Conservation (phyloP, 2,888 invertebrate species). For the Idaea straminata region DNA sequence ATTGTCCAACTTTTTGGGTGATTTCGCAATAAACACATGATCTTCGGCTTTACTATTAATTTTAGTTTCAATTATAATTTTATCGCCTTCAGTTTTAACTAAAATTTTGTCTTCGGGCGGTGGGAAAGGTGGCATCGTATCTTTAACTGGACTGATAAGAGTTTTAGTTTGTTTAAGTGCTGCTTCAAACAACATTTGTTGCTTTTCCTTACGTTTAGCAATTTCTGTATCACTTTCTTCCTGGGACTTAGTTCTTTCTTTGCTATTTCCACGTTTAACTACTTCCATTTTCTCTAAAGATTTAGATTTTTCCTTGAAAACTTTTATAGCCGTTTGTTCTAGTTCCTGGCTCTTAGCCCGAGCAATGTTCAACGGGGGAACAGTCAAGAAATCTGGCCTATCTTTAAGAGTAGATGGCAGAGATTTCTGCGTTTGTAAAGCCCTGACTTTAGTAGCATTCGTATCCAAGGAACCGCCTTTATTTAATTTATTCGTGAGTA, state of each 20-base stretch:
- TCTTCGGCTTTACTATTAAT: conserved; percentile 87
- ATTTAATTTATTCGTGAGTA: conserved; percentile 58
- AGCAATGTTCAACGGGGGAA: conserved; percentile 78
- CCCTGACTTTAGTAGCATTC: conserved; percentile 68
- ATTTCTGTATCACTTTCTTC: conserved; percentile 87
- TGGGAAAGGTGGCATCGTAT: conserved; percentile 85
- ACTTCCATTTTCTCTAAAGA: conserved; percentile 83
- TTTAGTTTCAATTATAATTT: conserved; percentile 85
- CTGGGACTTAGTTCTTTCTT: conserved; percentile 85
- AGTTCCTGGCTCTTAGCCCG: conserved; percentile 82
- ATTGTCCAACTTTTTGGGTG: conserved; percentile 85
- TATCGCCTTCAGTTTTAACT: conserved; percentile 85
- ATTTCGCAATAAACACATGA: conserved; percentile 87
- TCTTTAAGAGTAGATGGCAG: conserved; percentile 77
- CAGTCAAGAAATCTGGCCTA: conserved; percentile 74
- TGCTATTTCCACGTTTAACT: conserved; percentile 76
- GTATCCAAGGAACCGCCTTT: conserved; percentile 76
- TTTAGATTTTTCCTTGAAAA: conserved; percentile 84
- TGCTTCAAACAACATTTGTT: conserved; percentile 87
- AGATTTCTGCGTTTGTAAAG: conserved; percentile 77
- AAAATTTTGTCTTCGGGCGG: conserved; percentile 86
- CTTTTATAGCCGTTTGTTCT: conserved; percentile 72
- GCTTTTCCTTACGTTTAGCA: conserved; percentile 86
- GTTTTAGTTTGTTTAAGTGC: conserved; percentile 88
- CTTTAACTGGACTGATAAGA: conserved; percentile 86